A percentile compares a stretch with the other conserved stretches of the same genome.
Conservation (phyloP, 2,888 invertebrate genomes). For the Onchidella celtica region DNA sequence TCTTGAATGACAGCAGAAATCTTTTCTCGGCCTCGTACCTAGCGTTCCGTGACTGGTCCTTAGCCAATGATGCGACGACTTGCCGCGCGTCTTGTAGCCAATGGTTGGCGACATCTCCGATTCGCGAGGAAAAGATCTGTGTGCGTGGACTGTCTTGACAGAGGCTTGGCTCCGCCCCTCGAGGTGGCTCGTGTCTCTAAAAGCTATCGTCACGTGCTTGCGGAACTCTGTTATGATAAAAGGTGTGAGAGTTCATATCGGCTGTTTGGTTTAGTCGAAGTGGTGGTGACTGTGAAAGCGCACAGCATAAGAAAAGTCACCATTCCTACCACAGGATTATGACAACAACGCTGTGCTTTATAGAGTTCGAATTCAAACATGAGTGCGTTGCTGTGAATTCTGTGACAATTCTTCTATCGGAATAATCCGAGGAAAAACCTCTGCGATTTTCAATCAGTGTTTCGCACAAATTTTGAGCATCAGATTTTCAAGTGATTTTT, state of each 20-base stretch:
- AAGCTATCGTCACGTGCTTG: constrained; percentile 15
- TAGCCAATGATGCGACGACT: constrained; percentile 30
- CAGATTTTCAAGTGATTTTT: too few relatives aligned
- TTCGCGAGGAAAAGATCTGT: constrained; percentile 26
- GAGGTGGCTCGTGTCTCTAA: constrained; percentile 31
- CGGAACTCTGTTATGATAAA: constrained; percentile 28
- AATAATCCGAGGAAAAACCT: too few relatives aligned
- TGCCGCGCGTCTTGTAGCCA: constrained; percentile 43
- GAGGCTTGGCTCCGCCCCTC: constrained; percentile 40
- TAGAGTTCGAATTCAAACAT: too few relatives aligned
- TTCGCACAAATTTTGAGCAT: too few relatives aligned
- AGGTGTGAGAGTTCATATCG: constrained; percentile 35
- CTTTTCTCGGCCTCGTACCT: not conserved
- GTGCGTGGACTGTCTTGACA: constrained; percentile 31
- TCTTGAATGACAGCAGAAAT: constrained; percentile 27
- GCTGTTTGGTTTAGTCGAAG: constrained; percentile 21
- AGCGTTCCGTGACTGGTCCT: not conserved
- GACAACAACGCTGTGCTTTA: too few relatives aligned
- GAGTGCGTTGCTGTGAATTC: too few relatives aligned
- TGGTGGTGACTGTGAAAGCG: not conserved
- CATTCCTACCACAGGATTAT: not conserved
- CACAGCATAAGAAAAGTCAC: not conserved
- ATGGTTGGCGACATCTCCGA: constrained; percentile 43
- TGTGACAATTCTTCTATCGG: too few relatives aligned
- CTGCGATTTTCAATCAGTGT: too few relatives aligned